Evolutionary conservation across 1,140 invertebrate genomes (phyloP).

Genomic region (Drosophila santomea): DNA sequence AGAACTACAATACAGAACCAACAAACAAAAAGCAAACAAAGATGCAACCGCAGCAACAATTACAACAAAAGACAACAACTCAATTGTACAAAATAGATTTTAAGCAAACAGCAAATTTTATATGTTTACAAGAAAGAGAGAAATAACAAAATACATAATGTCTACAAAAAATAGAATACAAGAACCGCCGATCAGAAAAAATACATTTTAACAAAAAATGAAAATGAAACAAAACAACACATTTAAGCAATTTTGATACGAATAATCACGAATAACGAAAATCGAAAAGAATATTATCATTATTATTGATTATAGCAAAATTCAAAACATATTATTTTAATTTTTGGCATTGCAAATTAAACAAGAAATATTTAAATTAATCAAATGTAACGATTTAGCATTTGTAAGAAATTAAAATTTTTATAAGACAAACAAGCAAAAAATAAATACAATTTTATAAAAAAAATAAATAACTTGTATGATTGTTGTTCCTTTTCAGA

Average conservation of each 20-base stretch:
- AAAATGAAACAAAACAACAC: conserved; percentile 33
- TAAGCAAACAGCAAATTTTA: conserved; percentile 71
- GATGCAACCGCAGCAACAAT: conserved; percentile 20
- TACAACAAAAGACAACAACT: conserved; percentile 78
- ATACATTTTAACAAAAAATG: conserved; percentile 26
- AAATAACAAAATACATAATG: conserved; percentile 31
- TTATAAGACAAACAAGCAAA: conserved; percentile 59
- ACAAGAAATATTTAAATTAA: conserved; percentile 47
- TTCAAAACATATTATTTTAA: conserved; percentile 55
- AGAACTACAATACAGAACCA: conserved; percentile 51
- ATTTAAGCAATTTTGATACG: conserved; percentile 72
- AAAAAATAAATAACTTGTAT: conserved; percentile 21
- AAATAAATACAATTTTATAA: conserved; percentile 63
- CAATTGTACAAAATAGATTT: conserved; percentile 76
- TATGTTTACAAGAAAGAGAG: conserved; percentile 57
- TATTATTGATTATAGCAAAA: conserved; percentile 76
- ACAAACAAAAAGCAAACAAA: conserved; percentile 58
- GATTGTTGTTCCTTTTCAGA: conserved; percentile 5
- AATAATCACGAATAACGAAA: conserved; percentile 23
- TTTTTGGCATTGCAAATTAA: conserved; percentile 53
- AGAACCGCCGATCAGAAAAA: conserved; percentile 64
- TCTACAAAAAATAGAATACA: conserved; percentile 52
- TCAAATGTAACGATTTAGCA: conserved; percentile 56
- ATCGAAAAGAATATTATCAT: conserved; percentile 64
- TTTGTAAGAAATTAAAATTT: conserved; percentile 69